A percentile compares a stretch with the other conserved stretches of the same genome.
Evolutionary conservation across 2,113 vertebrate genomes (phyloP).

Genomic region (Cyprinodon tularosa): DNA sequence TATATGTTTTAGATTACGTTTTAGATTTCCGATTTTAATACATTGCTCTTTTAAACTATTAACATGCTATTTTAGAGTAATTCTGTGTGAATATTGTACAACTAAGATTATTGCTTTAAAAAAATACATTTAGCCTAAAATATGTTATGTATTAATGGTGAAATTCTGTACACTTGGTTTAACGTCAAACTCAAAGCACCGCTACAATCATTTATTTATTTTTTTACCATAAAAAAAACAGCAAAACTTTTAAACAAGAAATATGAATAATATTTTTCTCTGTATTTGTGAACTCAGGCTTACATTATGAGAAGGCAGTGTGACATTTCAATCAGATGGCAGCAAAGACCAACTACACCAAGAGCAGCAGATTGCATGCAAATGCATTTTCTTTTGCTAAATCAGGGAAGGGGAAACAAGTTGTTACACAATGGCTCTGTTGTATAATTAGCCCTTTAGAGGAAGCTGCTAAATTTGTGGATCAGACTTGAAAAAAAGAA

Average conservation of each 20-base stretch:
- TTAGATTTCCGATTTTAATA: neutral
- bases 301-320: slow-evolving; percentile 58
- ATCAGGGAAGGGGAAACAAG: slow-evolving; percentile 65
- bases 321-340: slow-evolving; percentile 71
- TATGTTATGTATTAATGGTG: neutral
- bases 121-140: too few relatives aligned
- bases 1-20: neutral
- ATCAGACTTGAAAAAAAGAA: slow-evolving; percentile 51
- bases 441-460: slow-evolving; percentile 76
- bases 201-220: neutral
- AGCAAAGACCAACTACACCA: slow-evolving; percentile 54
- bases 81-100: neutral
- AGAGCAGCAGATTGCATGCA: slow-evolving; percentile 68
- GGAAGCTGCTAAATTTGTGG: slow-evolving; percentile 69
- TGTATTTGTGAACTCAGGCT: slow-evolving; percentile 53
- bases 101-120: neutral
- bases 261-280: slow-evolving; percentile 23
- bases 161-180: neutral
- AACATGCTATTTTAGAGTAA: too few relatives aligned
- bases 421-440: slow-evolving; percentile 70
- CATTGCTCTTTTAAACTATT: neutral
- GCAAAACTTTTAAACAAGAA: neutral
- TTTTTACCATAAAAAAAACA: neutral
- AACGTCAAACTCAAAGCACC: neutral
- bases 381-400: slow-evolving; percentile 60